These are phyloP conservation scores for Pseudochirops cupreus DNA, from an alignment of 2,797 vertebrate species.

Conservation along the genomic window DNA sequence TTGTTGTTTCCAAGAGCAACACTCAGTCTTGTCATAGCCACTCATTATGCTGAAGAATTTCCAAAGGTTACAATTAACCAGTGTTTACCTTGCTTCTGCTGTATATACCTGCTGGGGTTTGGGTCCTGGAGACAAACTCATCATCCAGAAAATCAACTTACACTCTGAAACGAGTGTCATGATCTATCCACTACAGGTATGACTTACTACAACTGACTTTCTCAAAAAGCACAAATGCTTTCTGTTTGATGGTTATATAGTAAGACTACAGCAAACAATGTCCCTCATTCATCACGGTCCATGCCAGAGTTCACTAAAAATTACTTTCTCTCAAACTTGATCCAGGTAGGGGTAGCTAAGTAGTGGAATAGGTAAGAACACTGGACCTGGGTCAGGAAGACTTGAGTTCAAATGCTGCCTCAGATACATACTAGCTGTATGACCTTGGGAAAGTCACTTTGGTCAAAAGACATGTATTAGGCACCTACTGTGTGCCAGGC, in stretches of 20 bases:
- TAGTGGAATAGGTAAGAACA: background rate
- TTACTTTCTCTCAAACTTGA: conserved; percentile 13
- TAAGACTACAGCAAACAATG: conserved; percentile 56
- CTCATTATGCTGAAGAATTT: conserved; percentile 69
- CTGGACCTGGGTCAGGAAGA: background rate
- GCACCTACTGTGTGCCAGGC: background rate
- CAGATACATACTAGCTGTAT: background rate
- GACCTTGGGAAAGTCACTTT: background rate
- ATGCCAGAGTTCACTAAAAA: conserved; percentile 49
- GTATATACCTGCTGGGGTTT: conserved; percentile 22
- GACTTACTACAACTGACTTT: conserved; percentile 48
- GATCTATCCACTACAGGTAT: conserved; percentile 63
- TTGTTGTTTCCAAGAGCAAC: conserved; percentile 22
- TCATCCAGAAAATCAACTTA: conserved; percentile 51
- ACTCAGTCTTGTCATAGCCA: conserved; percentile 67
- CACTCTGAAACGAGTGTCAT: conserved; percentile 40
- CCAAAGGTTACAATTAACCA: conserved; percentile 73
- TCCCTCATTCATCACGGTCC: conserved; percentile 40
- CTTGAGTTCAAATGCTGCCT: background rate
- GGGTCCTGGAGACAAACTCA: conserved; percentile 14
- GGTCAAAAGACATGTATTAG: background rate
- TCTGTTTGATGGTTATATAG: conserved; percentile 59
- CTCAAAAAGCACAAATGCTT: conserved; percentile 20
- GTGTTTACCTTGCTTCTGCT: conserved; percentile 62
- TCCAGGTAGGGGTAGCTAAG: background rate